Evolutionary conservation across 1,140 invertebrate genomes (phyloP).

Genomic region (Liolophura sinensis): DNA sequence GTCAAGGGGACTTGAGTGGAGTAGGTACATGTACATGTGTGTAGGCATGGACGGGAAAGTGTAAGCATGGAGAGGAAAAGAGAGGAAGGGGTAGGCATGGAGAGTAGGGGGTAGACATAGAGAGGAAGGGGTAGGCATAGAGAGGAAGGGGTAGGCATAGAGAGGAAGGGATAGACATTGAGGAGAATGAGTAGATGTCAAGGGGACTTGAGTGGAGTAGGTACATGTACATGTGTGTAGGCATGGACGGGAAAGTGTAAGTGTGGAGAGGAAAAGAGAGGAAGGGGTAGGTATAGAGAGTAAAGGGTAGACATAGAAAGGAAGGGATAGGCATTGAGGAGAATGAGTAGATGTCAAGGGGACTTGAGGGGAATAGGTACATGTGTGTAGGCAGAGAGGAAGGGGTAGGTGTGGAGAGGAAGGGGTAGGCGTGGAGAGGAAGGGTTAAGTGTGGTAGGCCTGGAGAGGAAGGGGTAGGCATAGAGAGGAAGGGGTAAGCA

Average conservation of each 20-base stretch:
- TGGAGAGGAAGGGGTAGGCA: not conserved
- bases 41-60: not conserved
- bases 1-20: not conserved
- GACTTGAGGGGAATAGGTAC: not conserved
- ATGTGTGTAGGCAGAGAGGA: not conserved
- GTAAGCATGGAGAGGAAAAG: slow-evolving; percentile 4
- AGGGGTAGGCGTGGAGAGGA: not conserved
- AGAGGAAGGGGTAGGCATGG: slow-evolving; percentile 41
- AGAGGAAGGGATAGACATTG: slow-evolving; percentile 1
- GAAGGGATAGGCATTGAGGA: not conserved
- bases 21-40: not conserved
- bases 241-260: slow-evolving; percentile 20
- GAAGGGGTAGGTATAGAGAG: slow-evolving; percentile 4
- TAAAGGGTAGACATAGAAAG: not conserved
- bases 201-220: slow-evolving; percentile 2
- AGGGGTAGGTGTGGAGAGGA: slow-evolving; percentile 5
- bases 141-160: not conserved
- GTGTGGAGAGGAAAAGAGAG: not conserved
- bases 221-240: slow-evolving; percentile 7
- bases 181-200: no score
- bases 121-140: not conserved
- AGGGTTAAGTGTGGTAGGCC: not conserved
- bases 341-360: not conserved
- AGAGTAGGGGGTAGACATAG: not conserved
- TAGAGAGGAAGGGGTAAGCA: not conserved